Conservation (phyloP, 2,888 invertebrate species). For the Sialis lutaria region DNA sequence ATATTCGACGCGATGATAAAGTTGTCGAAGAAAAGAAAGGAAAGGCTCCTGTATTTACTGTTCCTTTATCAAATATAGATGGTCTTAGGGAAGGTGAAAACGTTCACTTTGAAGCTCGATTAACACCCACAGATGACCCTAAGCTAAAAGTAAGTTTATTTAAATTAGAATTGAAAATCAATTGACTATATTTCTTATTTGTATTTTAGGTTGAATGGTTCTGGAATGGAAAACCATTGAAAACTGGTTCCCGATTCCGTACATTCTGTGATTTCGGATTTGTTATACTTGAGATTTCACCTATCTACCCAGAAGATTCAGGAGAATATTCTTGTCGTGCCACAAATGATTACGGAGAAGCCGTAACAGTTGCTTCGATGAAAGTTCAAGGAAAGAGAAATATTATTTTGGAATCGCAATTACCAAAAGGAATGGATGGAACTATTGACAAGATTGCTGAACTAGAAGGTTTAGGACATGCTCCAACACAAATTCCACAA, state of each 20-base stretch:
- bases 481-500: conserved; percentile 43
- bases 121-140: conserved; percentile 81
- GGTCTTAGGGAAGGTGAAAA: conserved; percentile 81
- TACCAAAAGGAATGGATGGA: conserved; percentile 85
- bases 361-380: conserved; percentile 77
- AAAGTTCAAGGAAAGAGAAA: conserved; percentile 83
- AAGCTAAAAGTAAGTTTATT: conserved; percentile 47
- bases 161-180: background rate
- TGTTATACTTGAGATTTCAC: conserved; percentile 91
- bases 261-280: conserved; percentile 97
- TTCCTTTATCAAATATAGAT: conserved; percentile 73
- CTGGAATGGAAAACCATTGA: conserved; percentile 80
- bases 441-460: conserved; percentile 87
- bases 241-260: conserved; percentile 81
- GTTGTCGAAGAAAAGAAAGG: conserved; percentile 56
- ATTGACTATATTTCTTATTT: conserved; percentile 4
- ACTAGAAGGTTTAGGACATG: conserved; percentile 67
- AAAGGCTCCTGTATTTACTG: conserved; percentile 80
- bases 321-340: conserved; percentile 84
- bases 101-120: conserved; percentile 75
- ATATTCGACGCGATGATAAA: conserved; percentile 60
- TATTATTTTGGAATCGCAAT: conserved; percentile 78
- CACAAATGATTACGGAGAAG: conserved; percentile 76
- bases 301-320: conserved; percentile 91
- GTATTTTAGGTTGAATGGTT: conserved; percentile 71